Evolutionary conservation across 1,140 invertebrate species (phyloP).

Genomic region (Drosophila erecta): DNA sequence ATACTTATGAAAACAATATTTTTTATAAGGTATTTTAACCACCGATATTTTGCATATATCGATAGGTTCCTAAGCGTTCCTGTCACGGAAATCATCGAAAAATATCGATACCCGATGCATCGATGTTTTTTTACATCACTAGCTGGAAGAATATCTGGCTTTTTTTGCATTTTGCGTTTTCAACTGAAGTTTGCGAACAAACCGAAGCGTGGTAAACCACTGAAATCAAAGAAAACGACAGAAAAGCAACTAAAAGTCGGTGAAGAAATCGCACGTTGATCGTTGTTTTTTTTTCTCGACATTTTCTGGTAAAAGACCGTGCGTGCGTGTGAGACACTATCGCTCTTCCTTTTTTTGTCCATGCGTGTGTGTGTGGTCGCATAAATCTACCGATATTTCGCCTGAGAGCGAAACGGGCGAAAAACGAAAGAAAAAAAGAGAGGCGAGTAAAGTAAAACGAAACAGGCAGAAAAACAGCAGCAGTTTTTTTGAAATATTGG

Average conservation of each 20-base stretch:
- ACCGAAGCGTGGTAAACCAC: slow-evolving; percentile 6
- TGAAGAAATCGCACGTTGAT: slow-evolving; percentile 54
- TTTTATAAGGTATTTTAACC: no score
- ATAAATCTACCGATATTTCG: slow-evolving; percentile 77
- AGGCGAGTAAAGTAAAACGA: slow-evolving; percentile 4
- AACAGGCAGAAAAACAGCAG: slow-evolving; percentile 21
- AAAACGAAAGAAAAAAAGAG: slow-evolving; percentile 30
- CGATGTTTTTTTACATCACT: slow-evolving; percentile 13
- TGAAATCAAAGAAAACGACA: background rate
- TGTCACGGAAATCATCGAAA: background rate
- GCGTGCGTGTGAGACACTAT: slow-evolving; percentile 19
- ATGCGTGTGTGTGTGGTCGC: slow-evolving; percentile 48
- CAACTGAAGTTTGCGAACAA: slow-evolving; percentile 14
- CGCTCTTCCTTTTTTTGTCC: slow-evolving; percentile 52
- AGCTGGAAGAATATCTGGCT: slow-evolving; percentile 19
- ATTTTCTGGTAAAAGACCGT: slow-evolving; percentile 35
- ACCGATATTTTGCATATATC: background rate
- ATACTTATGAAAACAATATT: no score
- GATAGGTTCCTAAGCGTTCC: background rate
- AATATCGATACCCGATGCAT: background rate
- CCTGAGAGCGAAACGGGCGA: slow-evolving; percentile 37
- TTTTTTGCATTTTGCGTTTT: slow-evolving; percentile 15
- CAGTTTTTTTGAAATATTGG: slow-evolving; percentile 17
- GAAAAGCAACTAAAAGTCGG: background rate
- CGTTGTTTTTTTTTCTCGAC: slow-evolving; percentile 47